Base-by-base conservation (phyloP, 2,797 vertebrate species). In the Sorex maritimensis region DNA sequence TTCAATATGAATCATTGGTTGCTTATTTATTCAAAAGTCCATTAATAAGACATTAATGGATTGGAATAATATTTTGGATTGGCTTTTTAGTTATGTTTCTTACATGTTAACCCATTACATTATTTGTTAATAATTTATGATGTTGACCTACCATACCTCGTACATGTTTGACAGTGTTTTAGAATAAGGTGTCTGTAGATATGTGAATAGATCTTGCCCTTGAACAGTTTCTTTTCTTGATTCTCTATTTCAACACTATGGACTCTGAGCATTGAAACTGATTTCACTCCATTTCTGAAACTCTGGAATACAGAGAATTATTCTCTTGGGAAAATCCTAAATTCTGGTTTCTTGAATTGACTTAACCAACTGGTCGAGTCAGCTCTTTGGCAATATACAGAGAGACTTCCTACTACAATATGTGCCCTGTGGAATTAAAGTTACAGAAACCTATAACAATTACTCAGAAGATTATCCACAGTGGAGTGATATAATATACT, bases 271-370 rank as follows among this genome's bases (percentile, higher is more conserved):
- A 30, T 63, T 21, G 28, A 75, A 85, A 79, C 67, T 49, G 44
- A 46, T 80, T 17, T 55, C 34, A 78, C 3, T 91, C 3, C 30
- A 68, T 67, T 84, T 49, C 68, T 71, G n/a, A 71, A 19, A 91
- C 87, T 2, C 2, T n/a, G 41, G 85, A 88, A 6, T 34, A 73
- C 12, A 67, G 65, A 73, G 34, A 79, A 92, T 14, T 63, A 9
- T 63, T 90, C 46, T 30, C n/a, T 34, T 84, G n/a, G 79, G 17
- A 55, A 34, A 79, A 82, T 74, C 58, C 12, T 15, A 86, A 55
- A 26, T 67, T 91, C 85, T 69, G 30, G 26, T 81, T 67, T n/a
- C 90, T 38, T 68, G 44, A 91, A 79, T 83, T 83, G 63, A n/a
- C 44, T 65, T 72, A 82, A 90, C 30, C 44, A 92, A 71, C 38